phyloP scores from a whole-genome alignment of 1,140 invertebrate genomes.

The Trichomalopsis sarcophagae region DNA sequence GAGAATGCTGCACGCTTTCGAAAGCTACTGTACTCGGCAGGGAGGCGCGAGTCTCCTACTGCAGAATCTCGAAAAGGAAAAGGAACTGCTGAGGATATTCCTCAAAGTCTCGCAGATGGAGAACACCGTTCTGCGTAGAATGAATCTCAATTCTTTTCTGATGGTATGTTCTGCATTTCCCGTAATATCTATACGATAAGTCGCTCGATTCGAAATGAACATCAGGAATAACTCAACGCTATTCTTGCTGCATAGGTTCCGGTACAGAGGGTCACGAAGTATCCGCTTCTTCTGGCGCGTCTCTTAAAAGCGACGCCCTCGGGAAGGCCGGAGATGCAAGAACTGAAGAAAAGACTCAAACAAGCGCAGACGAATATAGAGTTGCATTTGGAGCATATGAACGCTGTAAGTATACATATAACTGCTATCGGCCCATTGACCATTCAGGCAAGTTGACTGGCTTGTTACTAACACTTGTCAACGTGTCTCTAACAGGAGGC shows the following conservation, averaged over 20 bases:
- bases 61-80: conserved; percentile 95
- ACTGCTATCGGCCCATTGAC: not conserved
- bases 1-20: conserved; percentile 94
- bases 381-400: conserved; percentile 95
- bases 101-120: conserved; percentile 97
- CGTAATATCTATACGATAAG: not conserved
- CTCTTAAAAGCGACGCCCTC: conserved; percentile 93
- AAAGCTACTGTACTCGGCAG: conserved; percentile 94
- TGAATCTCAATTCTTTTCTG: conserved; percentile 97
- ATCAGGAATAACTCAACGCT: too few relatives aligned
- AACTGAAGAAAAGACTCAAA: conserved; percentile 84
- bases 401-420: conserved; percentile 78
- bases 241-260: conserved; percentile 79
- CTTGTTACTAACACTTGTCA: not conserved
- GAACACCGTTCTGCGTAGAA: conserved; percentile 91
- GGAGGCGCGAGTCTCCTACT: conserved; percentile 91
- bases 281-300: conserved; percentile 92
- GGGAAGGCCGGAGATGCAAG: conserved; percentile 77
- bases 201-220: too few relatives aligned
- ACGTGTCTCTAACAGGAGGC: conserved; percentile 78
- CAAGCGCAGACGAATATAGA: conserved; percentile 95
- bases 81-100: conserved; percentile 95
- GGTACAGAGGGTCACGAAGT: conserved; percentile 93
- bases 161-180: conserved; percentile 80
- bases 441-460: not conserved